A percentile compares a stretch with the other conserved stretches of the same genome.
These are phyloP conservation scores for Tigriopus californicus DNA, from an alignment of 2,888 invertebrate genomes.

Conservation along the genomic window DNA sequence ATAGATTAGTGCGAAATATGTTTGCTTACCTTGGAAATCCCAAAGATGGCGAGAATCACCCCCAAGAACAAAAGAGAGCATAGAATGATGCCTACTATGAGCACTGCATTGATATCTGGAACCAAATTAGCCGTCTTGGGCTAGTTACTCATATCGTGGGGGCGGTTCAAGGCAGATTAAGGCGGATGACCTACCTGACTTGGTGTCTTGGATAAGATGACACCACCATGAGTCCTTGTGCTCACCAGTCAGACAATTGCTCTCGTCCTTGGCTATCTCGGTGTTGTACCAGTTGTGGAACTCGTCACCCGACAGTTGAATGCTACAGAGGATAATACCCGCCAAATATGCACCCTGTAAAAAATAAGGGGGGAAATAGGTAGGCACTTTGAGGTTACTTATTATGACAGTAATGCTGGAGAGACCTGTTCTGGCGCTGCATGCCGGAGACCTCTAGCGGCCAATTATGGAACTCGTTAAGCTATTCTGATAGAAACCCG, in stretches of 20 bases:
- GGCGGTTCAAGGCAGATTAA: no score
- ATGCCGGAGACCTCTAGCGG: no score
- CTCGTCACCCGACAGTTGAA: not conserved
- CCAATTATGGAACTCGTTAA: no score
- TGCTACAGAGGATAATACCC: not conserved
- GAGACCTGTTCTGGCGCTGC: no score
- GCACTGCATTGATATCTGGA: not conserved
- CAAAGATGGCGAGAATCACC: not conserved
- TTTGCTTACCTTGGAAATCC: not conserved
- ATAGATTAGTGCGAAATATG: no score
- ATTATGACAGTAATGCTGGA: no score
- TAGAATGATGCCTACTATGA: not conserved
- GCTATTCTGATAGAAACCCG: no score
- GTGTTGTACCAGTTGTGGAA: not conserved
- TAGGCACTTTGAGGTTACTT: no score
- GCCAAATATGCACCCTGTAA: not conserved
- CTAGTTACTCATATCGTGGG: no score
- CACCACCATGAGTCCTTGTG: constrained; percentile 1
- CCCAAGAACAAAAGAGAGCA: not conserved
- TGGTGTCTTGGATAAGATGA: not conserved
- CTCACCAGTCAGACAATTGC: not conserved
- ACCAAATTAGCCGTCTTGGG: not conserved
- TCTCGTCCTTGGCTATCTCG: not conserved
- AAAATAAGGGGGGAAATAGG: not conserved
- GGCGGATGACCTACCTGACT: not conserved